A percentile compares a stretch with the other conserved stretches of the same genome.
Conservation (phyloP, 2,797 vertebrate species). For the Tokudaia tokunoshimensis region DNA sequence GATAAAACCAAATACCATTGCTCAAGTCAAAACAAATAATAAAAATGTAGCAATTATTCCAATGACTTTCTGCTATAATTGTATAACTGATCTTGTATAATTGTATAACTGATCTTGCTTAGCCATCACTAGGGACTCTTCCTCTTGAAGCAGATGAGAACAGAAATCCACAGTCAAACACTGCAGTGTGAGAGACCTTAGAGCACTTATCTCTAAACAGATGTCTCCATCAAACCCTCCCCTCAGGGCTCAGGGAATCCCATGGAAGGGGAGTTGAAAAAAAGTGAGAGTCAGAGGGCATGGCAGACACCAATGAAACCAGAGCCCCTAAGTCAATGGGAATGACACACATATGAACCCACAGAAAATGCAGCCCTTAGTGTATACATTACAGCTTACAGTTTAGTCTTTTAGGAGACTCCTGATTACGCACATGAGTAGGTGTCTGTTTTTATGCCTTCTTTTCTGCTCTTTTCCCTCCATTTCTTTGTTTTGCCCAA, state of each 20-base stretch:
- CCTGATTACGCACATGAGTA: background rate
- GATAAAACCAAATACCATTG: background rate
- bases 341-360: no score
- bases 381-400: background rate
- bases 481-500: background rate
- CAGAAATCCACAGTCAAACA: background rate
- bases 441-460: background rate
- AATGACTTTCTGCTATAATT: background rate
- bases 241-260: background rate
- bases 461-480: background rate
- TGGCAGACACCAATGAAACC: background rate
- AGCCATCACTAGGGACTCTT: background rate
- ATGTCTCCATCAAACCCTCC: background rate
- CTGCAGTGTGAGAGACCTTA: background rate
- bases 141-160: background rate
- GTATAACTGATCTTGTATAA: no score
- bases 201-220: background rate
- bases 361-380: background rate
- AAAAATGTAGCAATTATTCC: no score
- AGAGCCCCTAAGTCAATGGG: background rate
- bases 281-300: background rate
- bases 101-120: background rate
- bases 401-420: background rate
- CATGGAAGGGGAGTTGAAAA: background rate
- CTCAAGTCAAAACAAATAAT: background rate